These are phyloP conservation scores for Lutraria rhynchaena DNA, from an alignment of 1,140 invertebrate genomes.

Conservation along the genomic window DNA sequence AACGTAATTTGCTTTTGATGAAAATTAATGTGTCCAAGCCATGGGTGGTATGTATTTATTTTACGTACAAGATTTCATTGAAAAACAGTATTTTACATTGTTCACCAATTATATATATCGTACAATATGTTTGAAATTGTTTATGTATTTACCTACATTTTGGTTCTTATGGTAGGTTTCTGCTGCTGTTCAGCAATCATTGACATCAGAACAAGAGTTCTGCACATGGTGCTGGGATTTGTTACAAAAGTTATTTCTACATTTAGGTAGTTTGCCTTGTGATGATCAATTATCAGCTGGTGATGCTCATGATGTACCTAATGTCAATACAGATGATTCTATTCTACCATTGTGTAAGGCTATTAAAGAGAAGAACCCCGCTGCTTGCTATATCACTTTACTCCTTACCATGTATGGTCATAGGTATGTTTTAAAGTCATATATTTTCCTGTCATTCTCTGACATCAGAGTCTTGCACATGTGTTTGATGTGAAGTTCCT, in stretches of 20 bases:
- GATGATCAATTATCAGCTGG: slow-evolving; percentile 59
- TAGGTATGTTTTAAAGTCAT: slow-evolving; percentile 68
- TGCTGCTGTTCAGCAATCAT: slow-evolving; percentile 74
- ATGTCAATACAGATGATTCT: slow-evolving; percentile 69
- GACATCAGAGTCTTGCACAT: no score
- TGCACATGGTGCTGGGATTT: slow-evolving; percentile 90
- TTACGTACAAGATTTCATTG: no score
- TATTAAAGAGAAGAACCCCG: slow-evolving; percentile 85
- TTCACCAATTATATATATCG: no score
- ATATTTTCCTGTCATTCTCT: no score
- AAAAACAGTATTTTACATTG: no score
- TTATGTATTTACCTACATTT: no score
- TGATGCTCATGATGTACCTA: slow-evolving; percentile 63
- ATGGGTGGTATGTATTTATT: no score
- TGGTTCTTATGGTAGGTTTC: no score
- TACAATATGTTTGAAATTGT: no score
- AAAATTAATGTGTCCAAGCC: no score
- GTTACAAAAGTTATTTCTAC: slow-evolving; percentile 87
- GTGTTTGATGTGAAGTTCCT: no score
- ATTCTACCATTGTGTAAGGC: slow-evolving; percentile 69
- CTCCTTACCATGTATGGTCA: slow-evolving; percentile 90
- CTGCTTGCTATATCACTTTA: slow-evolving; percentile 87
- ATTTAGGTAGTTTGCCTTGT: slow-evolving; percentile 79
- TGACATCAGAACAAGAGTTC: slow-evolving; percentile 84
- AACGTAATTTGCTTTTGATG: no score